These are phyloP conservation scores for Cantharis rufa DNA, from an alignment of 2,888 invertebrate species.

Conservation along the genomic window DNA sequence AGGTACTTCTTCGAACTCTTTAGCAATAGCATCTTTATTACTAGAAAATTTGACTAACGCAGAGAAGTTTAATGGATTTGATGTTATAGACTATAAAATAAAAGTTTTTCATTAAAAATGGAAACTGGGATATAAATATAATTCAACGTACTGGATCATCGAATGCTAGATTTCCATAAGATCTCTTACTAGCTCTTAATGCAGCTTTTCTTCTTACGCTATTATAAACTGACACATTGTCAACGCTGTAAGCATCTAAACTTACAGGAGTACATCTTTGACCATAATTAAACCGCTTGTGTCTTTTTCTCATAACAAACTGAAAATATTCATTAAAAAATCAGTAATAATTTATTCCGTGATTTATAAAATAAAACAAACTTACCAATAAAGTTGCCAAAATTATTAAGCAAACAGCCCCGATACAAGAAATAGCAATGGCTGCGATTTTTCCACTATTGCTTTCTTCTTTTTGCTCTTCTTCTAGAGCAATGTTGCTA, in stretches of 20 bases:
- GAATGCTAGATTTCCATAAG: slow-evolving; percentile 89
- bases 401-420: slow-evolving; percentile 75
- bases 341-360: not conserved
- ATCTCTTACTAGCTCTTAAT: slow-evolving; percentile 77
- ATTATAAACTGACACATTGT: slow-evolving; percentile 83
- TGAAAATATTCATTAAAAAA: slow-evolving; percentile 56
- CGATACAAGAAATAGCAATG: slow-evolving; percentile 79
- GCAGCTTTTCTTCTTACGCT: slow-evolving; percentile 78
- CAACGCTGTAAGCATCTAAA: slow-evolving; percentile 86
- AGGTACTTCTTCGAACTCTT: slow-evolving; percentile 83
- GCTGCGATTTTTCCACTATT: slow-evolving; percentile 77
- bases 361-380: slow-evolving; percentile 26
- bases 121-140: not conserved
- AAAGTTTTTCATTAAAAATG: slow-evolving; percentile 21
- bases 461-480: slow-evolving; percentile 46
- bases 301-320: slow-evolving; percentile 80
- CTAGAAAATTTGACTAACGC: slow-evolving; percentile 75
- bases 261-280: slow-evolving; percentile 88
- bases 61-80: slow-evolving; percentile 78
- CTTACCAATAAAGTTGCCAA: slow-evolving; percentile 78
- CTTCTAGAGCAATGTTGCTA: slow-evolving; percentile 27
- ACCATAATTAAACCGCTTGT: slow-evolving; percentile 79
- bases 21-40: slow-evolving; percentile 72
- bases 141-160: slow-evolving; percentile 78
- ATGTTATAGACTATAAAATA: slow-evolving; percentile 62